phyloP scores from a whole-genome alignment of 2,888 invertebrate species.

The Ophioninae sp. region DNA sequence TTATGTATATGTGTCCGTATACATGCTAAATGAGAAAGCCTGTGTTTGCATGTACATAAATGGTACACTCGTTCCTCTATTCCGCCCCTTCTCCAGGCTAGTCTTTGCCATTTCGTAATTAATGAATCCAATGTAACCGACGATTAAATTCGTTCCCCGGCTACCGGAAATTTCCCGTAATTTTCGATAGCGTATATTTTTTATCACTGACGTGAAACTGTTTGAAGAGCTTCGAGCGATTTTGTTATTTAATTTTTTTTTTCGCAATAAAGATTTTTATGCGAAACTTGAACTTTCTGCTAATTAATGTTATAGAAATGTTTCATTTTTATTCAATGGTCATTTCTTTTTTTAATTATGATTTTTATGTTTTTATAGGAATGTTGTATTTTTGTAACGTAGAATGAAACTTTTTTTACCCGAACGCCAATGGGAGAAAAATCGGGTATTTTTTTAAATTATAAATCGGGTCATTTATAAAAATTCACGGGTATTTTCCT shows the following conservation, averaged over 20 bases:
- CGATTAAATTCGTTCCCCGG: constrained; percentile 69
- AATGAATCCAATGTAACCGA: constrained; percentile 79
- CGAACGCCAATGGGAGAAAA: too few relatives aligned
- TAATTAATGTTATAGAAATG: not conserved
- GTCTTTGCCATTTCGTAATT: constrained; percentile 72
- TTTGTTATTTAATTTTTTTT: not conserved
- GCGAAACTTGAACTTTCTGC: not conserved
- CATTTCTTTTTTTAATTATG: too few relatives aligned
- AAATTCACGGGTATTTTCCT: too few relatives aligned
- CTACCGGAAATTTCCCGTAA: constrained; percentile 46
- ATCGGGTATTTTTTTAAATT: too few relatives aligned
- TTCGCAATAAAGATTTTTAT: not conserved
- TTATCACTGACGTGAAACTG: not conserved
- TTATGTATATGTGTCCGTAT: not conserved
- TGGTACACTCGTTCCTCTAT: constrained; percentile 1
- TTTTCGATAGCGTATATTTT: constrained; percentile 46
- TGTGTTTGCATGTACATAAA: constrained; percentile 17
- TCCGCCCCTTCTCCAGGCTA: constrained; percentile 10
- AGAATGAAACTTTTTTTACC: too few relatives aligned
- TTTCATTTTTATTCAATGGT: too few relatives aligned
- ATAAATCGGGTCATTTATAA: too few relatives aligned
- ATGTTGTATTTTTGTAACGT: too few relatives aligned
- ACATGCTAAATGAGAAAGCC: not conserved
- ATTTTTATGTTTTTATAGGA: too few relatives aligned
- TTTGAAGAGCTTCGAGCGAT: not conserved